Evolutionary conservation across 1,140 invertebrate genomes (phyloP), one percentile per base, ranked within the genome.

Genomic region (Bathynomus jamesi): DNA sequence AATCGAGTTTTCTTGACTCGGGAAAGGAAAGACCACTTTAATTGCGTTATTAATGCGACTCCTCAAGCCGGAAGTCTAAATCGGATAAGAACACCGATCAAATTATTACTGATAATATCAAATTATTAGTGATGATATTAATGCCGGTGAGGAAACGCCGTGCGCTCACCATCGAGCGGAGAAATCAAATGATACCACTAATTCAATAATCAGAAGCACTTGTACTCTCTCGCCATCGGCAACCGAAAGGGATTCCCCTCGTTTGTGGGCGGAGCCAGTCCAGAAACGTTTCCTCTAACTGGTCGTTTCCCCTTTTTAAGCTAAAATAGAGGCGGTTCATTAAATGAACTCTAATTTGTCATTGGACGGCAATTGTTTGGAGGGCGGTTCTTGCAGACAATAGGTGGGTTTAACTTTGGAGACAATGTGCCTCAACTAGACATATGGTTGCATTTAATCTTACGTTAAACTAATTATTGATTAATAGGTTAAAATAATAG

Each of bases 101-200:
- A 77, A 77, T 77, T 77, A 77, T 77, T 77, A 77, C 72, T 74
- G 76, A 77, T 77, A 72, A 77, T 77, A 77, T 77, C 72, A 77
- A 77, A 77, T 77, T 77, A 77, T 77, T 77, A 77, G 61, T 74
- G 76, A 77, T 77, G 76, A 74, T 77, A 77, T 77, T 77, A 77
- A 72, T 74, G 72, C 66, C 69, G 72, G 72, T 73, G 66, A 73
- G 71, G 71, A 71, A 74, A 72, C 71, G 75, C 75, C 75, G 75
- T 77, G 75, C 73, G 75, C 66, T 77, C 75, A 77, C 75, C 71
- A 77, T 71, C 75, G 71, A 71, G 75, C 67, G 70, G 72, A 77
- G 75, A 77, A 77, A 77, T 77, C 75, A 77, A 77, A 77, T 77
- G 75, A 77, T 77, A 77, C 73, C 71, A 70, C 71, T 77, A 77